phyloP scores from a whole-genome alignment of 2,888 invertebrate species.

The Dione juno region DNA sequence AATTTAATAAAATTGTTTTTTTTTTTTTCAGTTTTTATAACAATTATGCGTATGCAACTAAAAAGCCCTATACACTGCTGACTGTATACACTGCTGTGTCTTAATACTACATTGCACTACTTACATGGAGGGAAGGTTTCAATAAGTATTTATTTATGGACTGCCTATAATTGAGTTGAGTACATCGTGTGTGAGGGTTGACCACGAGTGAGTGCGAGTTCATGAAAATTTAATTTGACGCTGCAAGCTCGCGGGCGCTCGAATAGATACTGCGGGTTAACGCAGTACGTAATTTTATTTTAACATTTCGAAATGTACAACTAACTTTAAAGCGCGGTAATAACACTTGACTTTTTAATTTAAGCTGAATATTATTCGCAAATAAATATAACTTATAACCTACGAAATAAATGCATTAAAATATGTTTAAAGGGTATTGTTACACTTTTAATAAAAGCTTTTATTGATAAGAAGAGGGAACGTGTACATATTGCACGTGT shows the following conservation, averaged over 20 bases:
- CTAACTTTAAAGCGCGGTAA: background rate
- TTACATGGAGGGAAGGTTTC: too few species aligned
- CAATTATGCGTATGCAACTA: too few species aligned
- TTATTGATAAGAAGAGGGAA: background rate
- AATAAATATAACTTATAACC: background rate
- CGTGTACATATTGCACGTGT: background rate
- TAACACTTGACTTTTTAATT: background rate
- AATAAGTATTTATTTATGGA: too few species aligned
- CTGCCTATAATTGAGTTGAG: too few species aligned
- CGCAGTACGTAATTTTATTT: background rate
- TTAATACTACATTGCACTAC: too few species aligned
- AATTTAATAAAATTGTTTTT: too few species aligned
- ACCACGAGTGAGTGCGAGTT: too few species aligned
- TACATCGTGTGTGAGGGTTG: too few species aligned
- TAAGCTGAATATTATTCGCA: background rate
- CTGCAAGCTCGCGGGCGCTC: background rate
- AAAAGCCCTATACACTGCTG: too few species aligned
- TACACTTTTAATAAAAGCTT: background rate
- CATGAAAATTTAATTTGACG: slow-evolving; percentile 2
- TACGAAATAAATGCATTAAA: background rate
- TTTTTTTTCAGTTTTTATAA: too few species aligned
- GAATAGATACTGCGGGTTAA: background rate
- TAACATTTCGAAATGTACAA: background rate
- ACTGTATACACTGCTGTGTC: too few species aligned
- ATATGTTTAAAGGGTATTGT: background rate